phyloP scores from a whole-genome alignment of 23 tunicate genomes.

The Clavelina lepadiformis region DNA sequence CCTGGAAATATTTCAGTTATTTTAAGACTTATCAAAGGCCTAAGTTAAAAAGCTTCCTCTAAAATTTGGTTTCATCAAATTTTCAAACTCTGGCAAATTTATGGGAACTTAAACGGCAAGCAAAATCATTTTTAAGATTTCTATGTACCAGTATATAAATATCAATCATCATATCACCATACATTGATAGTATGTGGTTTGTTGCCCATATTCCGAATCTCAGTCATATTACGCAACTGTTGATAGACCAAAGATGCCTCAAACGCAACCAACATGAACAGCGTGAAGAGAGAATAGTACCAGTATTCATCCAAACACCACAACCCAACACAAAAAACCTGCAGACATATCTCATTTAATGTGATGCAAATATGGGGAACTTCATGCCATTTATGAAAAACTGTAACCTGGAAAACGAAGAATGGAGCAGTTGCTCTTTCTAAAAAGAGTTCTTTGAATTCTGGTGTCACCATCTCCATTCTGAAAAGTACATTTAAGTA shows the following conservation, averaged over 20 bases:
- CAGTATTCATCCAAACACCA: conserved; percentile 99
- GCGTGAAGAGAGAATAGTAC: conserved; percentile 94
- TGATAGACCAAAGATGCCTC: conserved; percentile 91
- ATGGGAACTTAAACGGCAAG: too few relatives aligned
- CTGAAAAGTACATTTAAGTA: conserved; percentile 44
- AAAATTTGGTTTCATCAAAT: too few relatives aligned
- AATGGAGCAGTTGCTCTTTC: conserved; percentile 98
- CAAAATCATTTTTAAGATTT: too few relatives aligned
- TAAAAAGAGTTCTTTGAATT: conserved; percentile 74
- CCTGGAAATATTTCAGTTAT: conserved; percentile 17
- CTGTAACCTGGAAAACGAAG: conserved; percentile 81
- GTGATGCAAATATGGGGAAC: too few relatives aligned
- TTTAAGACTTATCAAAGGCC: neutral
- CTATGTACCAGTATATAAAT: too few relatives aligned
- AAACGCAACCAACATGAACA: conserved; percentile 85
- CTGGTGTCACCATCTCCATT: conserved; percentile 93
- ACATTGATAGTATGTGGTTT: conserved; percentile 66
- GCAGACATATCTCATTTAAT: too few relatives aligned
- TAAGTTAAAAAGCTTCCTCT: too few relatives aligned
- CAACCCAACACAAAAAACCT: conserved; percentile 94
- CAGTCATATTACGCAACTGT: conserved; percentile 92
- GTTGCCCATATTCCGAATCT: conserved; percentile 95
- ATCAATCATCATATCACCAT: too few relatives aligned
- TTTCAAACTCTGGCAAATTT: too few relatives aligned
- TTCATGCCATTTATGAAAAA: neutral